Evolutionary conservation across 2,113 vertebrate genomes (phyloP).

Genomic region (Sarotherodon lohbergeri): DNA sequence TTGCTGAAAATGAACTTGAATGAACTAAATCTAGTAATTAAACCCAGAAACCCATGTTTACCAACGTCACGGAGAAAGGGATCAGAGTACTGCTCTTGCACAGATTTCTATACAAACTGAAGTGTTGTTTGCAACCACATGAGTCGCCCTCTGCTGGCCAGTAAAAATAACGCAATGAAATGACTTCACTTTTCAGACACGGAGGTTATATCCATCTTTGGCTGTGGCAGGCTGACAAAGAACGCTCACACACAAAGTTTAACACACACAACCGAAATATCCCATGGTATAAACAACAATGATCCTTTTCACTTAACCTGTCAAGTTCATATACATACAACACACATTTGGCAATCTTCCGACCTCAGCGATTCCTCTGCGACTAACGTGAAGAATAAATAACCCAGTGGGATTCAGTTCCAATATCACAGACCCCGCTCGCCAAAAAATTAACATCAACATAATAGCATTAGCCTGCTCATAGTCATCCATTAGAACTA

Average conservation of each 20-base stretch:
- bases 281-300: not conserved
- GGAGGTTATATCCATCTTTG: not conserved
- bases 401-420: constrained; percentile 12
- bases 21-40: not conserved
- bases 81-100: not conserved
- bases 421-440: constrained; percentile 28
- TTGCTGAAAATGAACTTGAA: not conserved
- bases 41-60: not conserved
- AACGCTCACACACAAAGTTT: not conserved
- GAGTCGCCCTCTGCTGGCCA: not conserved
- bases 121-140: not conserved
- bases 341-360: not conserved
- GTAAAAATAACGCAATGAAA: not conserved
- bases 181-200: not conserved
- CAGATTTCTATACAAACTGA: not conserved
- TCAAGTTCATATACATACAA: not conserved
- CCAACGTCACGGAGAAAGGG: fast-evolving
- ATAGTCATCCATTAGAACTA: constrained; percentile 46
- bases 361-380: constrained; percentile 9
- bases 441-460: constrained; percentile 50
- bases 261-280: not conserved
- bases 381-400: constrained; percentile 37
- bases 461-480: constrained; percentile 45
- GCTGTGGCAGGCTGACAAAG: not conserved
- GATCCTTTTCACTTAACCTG: constrained; percentile 6